Evolutionary conservation across 2,113 vertebrate species (phyloP).

Genomic region (Gobius niger): DNA sequence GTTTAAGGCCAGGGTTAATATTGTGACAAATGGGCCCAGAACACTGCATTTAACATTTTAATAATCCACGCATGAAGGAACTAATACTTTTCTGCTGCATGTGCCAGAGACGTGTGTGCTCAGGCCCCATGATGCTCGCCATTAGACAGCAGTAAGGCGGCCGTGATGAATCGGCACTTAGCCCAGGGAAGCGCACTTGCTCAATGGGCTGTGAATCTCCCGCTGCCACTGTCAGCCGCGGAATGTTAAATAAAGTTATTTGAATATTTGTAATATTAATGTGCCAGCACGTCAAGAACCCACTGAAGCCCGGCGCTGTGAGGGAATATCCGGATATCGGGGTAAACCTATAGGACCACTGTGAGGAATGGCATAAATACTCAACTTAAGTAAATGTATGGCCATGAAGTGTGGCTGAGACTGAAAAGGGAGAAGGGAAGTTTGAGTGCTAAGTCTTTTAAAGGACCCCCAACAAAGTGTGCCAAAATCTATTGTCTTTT

Average conservation of each 20-base stretch:
- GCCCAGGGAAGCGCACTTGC: constrained; percentile 69
- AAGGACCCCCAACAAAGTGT: neutral
- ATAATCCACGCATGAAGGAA: constrained; percentile 40
- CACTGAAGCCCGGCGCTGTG: constrained; percentile 55
- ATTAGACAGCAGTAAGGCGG: constrained; percentile 75
- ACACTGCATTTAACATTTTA: constrained; percentile 47
- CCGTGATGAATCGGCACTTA: constrained; percentile 77
- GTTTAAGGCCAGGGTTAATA: constrained; percentile 42
- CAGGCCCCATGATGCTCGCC: constrained; percentile 65
- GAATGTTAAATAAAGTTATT: constrained; percentile 83
- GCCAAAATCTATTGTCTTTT: too few relatives aligned
- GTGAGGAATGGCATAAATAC: constrained; percentile 25
- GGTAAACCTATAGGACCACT: constrained; percentile 23
- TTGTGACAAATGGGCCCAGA: constrained; percentile 40
- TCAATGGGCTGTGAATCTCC: constrained; percentile 77
- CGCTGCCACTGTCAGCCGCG: constrained; percentile 66
- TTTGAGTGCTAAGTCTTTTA: neutral
- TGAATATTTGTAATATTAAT: constrained; percentile 83
- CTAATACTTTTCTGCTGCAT: constrained; percentile 22
- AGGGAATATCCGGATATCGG: constrained; percentile 57
- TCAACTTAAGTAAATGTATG: constrained; percentile 36
- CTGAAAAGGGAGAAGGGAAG: neutral
- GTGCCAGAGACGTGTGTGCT: constrained; percentile 22
- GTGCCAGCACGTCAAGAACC: constrained; percentile 67
- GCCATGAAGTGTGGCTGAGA: constrained; percentile 13